These are phyloP conservation scores for Brachystomella parvula DNA, from an alignment of 1,140 invertebrate genomes.

Conservation along the genomic window DNA sequence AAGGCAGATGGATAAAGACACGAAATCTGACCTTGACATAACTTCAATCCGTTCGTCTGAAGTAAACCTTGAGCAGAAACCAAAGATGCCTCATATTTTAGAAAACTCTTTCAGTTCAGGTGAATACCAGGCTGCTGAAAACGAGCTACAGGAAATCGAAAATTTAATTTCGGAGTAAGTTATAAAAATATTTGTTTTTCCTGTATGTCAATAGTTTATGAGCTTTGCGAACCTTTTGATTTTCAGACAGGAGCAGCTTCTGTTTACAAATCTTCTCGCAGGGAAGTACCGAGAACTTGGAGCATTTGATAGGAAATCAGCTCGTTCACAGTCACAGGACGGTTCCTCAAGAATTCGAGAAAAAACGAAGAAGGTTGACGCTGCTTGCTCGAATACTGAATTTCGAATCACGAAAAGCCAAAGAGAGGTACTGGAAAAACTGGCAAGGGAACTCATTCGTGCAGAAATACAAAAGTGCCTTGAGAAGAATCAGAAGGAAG, in stretches of 20 bases:
- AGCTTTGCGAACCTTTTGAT: background rate
- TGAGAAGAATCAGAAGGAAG: background rate
- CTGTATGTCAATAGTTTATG: background rate
- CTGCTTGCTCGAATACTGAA: background rate
- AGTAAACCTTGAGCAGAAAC: too few relatives aligned
- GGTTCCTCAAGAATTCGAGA: background rate
- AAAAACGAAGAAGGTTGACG: background rate
- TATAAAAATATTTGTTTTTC: background rate
- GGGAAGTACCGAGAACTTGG: slow-evolving; percentile 8
- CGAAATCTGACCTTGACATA: background rate
- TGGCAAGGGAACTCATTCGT: slow-evolving; percentile 23
- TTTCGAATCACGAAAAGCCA: background rate
- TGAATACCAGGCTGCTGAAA: background rate
- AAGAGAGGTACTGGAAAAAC: slow-evolving; percentile 20
- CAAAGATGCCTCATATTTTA: background rate
- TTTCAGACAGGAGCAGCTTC: slow-evolving; percentile 12
- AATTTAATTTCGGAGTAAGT: background rate
- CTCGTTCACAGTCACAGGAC: background rate
- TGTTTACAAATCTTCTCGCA: slow-evolving; percentile 12
- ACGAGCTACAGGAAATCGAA: background rate
- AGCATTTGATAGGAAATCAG: slow-evolving; percentile 1
- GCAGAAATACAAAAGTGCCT: slow-evolving; percentile 19
- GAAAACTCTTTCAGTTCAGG: background rate
- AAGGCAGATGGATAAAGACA: background rate
- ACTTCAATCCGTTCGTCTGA: too few relatives aligned